Base-by-base conservation (phyloP, 2,113 vertebrate species). In the Chaetodon auriga region DNA sequence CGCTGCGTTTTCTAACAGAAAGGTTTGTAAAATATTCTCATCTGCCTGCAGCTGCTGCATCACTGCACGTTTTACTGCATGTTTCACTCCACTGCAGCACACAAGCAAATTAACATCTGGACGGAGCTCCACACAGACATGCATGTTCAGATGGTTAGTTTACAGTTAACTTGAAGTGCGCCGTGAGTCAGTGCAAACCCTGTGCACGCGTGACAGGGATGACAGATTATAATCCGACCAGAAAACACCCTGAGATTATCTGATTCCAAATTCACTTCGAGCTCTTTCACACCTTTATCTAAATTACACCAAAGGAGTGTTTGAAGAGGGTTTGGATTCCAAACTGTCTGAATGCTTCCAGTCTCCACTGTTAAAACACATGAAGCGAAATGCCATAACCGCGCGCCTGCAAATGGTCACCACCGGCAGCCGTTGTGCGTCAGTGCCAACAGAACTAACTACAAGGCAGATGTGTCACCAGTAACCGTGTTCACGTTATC, bases 51-150 rank as follows among this genome's bases (percentile, higher is more conserved):
- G 35, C 36, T 68, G 38, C 25, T 54, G 25, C 25, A 30, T 38
- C 19, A 8, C 8, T 38, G 6, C 49, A 35, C 0, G 30, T 61
- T 23, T 36, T 46, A 11, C 45, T 45, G 23, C 77, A 54, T 9
- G 35, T 68, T 43, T 43, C 0, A 15, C 53, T 62, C 3, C 45
- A 18, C 25, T 5, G 7, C 23, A 25, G 45, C 53, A 68, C 58
- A 49, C n/a, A 38, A 43, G 15, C 18, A 19, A 36, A 21, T 46
- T 55, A 48, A 13, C 70, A 71, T 62, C 74, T 78, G 74, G 81
- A 63, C 21, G 51, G 12, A 43, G 71, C 55, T 72, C n/a, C 41
- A 51, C 61, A 45, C 45, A 51, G 48, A 9, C 38, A n/a, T 6
- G n/a, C n/a, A 23, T 18, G 68, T 30, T 63, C 64, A 38, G 14